Percentiles rank a stretch among this genome's conserved stretches.
Evolutionary conservation across 1,140 invertebrate genomes (phyloP).

Genomic region (Carposina sasakii): DNA sequence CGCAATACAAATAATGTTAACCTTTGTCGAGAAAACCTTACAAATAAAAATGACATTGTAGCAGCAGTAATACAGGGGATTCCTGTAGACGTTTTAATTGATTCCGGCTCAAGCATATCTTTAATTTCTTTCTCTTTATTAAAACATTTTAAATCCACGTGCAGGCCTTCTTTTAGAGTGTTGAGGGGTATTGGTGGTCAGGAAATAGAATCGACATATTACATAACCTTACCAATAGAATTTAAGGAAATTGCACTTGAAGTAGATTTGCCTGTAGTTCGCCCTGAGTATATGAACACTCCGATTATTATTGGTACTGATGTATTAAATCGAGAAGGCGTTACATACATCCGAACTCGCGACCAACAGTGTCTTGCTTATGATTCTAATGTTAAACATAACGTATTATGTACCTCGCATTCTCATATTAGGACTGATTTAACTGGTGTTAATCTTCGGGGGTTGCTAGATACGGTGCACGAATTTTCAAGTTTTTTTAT

Average conservation of each 20-base stretch:
- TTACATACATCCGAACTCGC: not conserved
- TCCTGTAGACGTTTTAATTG: constrained; percentile 4
- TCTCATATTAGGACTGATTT: no score
- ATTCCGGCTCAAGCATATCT: constrained; percentile 1
- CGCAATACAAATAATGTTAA: constrained; percentile 10
- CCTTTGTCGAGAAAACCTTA: constrained; percentile 13
- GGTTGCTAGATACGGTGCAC: not conserved
- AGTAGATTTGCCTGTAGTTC: constrained; percentile 1
- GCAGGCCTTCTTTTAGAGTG: constrained; percentile 3
- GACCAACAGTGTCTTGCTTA: not conserved
- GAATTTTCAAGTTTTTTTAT: constrained; percentile 1
- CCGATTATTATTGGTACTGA: constrained; percentile 4
- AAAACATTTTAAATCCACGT: not conserved
- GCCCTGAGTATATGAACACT: not conserved
- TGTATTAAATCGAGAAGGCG: not conserved
- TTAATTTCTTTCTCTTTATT: not conserved
- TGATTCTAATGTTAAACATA: not conserved
- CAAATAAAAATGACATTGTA: not conserved
- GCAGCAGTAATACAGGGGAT: not conserved
- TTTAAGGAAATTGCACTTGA: not conserved
- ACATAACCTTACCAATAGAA: constrained; percentile 1
- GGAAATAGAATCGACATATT: not conserved
- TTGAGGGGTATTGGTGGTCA: constrained; percentile 4
- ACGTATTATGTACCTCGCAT: no score
- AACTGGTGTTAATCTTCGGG: not conserved